Evolutionary conservation across 2,888 invertebrate species (phyloP).

Genomic region (Agrochola lychnidis): DNA sequence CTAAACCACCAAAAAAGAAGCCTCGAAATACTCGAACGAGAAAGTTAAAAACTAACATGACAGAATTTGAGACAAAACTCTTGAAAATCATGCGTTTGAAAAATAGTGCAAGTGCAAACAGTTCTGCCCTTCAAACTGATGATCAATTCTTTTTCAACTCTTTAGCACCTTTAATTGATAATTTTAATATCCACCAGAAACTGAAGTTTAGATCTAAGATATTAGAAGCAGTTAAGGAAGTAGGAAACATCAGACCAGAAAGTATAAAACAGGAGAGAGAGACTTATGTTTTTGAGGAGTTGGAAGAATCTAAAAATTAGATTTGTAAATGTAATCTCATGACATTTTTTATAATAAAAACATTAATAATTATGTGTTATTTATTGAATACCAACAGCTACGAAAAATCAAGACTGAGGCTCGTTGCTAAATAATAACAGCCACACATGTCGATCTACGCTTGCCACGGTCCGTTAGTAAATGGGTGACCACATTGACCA

Average conservation of each 20-base stretch:
- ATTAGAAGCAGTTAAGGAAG: conserved; percentile 34
- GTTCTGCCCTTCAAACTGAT: conserved; percentile 27
- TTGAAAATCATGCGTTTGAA: conserved; percentile 17
- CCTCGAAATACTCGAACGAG: background rate
- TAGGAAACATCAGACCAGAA: background rate
- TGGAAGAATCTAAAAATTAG: background rate
- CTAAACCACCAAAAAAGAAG: background rate
- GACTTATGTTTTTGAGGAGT: background rate
- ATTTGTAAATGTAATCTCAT: background rate
- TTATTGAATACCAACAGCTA: background rate
- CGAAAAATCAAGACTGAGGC: background rate
- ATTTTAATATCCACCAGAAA: conserved; percentile 43
- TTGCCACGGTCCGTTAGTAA: no score
- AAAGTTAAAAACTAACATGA: conserved; percentile 29
- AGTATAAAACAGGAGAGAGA: conserved; percentile 5
- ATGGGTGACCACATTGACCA: no score
- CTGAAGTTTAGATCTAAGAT: conserved; percentile 42
- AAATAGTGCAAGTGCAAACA: background rate
- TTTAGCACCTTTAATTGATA: conserved; percentile 33
- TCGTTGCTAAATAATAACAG: no score
- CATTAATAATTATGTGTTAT: background rate
- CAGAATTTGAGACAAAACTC: conserved; percentile 28
- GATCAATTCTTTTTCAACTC: conserved; percentile 49
- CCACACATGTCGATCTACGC: no score
- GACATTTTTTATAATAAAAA: background rate